Evolutionary conservation across 2,797 vertebrate species (phyloP), one percentile per base, ranked within the genome.

Genomic region (Karalla daura): DNA sequence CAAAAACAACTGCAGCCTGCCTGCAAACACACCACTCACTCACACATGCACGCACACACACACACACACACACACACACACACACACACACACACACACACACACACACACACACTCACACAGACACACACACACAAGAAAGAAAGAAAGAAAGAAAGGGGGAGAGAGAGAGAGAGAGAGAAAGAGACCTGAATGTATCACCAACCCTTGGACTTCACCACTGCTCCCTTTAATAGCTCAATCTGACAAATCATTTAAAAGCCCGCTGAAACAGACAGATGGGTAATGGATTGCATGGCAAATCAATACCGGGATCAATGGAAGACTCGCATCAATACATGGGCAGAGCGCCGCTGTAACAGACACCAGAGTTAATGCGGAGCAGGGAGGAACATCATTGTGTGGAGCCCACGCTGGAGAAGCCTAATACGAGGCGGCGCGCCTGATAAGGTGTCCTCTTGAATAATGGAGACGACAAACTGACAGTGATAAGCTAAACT

Each of bases 241-340:
- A 86, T 86, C 82, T 88, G 86, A 86, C 56, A 69, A 82, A 91
- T 92, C 87, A 91, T 93, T 92, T 93, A 90, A 93, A 90, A 93
- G 90, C 86, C 81, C 63, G 56, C 83, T 81, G 83, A 85, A 88
- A 87, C 88, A 91, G 91, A 91, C 90, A 89, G 88, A 91, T 88
- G 81, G 85, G 74, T 92, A 92, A 93, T 91, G 90, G 89, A 94
- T 91, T 88, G 86, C 88, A 81, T 88, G 78, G 86, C 83, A 84
- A 89, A 91, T 92, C 93, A 88, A 91, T 93, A 78, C 25, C 1
- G 15, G 54, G 76, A 93, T 93, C 92, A 82, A 91, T 93, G 70
- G 64, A 86, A 84, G 85, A 89, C 90, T 91, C 84, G 80, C 91
- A 81, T 93, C 92, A 91, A 93, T 92, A 91, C 81, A 89, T 87